Base-by-base conservation (phyloP, 92 coral and sea anemone species). In the Paramuricea clavata region DNA sequence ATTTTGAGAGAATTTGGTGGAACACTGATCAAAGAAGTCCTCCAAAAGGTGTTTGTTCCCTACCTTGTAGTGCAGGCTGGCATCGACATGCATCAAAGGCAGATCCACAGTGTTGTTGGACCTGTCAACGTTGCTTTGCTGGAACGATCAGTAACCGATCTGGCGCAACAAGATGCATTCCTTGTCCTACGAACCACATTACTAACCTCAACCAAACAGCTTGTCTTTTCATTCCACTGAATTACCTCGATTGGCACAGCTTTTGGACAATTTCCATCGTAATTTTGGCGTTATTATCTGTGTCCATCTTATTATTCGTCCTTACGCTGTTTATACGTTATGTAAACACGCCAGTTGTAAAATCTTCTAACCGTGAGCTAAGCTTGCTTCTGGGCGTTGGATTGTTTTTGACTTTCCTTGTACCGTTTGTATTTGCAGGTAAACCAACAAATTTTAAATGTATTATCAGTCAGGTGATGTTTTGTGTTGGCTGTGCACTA, bases 331-430 rank as follows among this genome's bases (percentile, higher is more conserved):
- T 93, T 80, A 62, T 93, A 16, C 90, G 88, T 35, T 73, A 90
- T 75, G 81, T 82, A 31, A 76, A 83, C 10, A 95, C 97, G 19
- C 98, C 98, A 17, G 93, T 93, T 13, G 93, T 95, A 15, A 93
- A 89, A 49, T 95, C 98, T 0, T 87, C 93, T 6, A 92, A 92
- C 70, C 85, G 93, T 32, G 98, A 95, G 76, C 90, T 95, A 21
- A 95, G 97, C 67, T 54, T 93, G 47, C 89, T 85, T 11, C 72
- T 95, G 9, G 73, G 94, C 21, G 30, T 90, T 11, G 87, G 93
- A 39, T 80, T 95, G 21, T 81, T 89, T 1, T 26, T 81, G 28
- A 92, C 93, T 2, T 95, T 93, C 59, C 84, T 95, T 56, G 83
- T 92, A 56, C 98, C 98, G 49, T 87, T 93, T 16, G 65, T 89